phyloP scores from a whole-genome alignment of 2,888 invertebrate species.

The Fragum sueziense region DNA sequence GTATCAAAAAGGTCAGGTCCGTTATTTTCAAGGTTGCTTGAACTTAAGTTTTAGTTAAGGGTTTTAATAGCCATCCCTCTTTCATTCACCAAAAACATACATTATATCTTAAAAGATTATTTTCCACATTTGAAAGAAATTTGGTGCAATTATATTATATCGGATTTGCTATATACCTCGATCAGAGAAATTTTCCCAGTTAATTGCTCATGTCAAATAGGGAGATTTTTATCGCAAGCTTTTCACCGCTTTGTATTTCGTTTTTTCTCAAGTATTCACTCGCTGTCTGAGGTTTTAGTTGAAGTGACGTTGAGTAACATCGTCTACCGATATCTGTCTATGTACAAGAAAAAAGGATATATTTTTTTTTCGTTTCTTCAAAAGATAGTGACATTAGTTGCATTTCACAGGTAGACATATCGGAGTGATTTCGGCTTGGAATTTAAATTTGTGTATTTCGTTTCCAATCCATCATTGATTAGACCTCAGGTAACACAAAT shows the following conservation, averaged over 20 bases:
- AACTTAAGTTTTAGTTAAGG: background rate
- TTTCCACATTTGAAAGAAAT: conserved; percentile 52
- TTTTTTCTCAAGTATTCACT: conserved; percentile 14
- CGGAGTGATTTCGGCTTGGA: background rate
- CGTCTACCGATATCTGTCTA: background rate
- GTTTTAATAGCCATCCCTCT: background rate
- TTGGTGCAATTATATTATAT: conserved; percentile 60
- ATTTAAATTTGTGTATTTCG: conserved; percentile 6
- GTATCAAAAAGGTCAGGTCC: too few species aligned
- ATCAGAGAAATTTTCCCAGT: conserved; percentile 58
- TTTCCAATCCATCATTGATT: conserved; percentile 15
- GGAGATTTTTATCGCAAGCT: conserved; percentile 44
- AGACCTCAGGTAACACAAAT: conserved; percentile 53
- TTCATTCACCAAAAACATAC: conserved; percentile 19
- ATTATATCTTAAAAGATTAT: conserved; percentile 44
- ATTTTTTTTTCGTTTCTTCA: too few species aligned
- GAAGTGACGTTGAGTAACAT: background rate
- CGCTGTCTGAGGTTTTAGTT: background rate
- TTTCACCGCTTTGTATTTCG: conserved; percentile 36
- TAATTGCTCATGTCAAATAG: conserved; percentile 63
- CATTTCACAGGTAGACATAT: background rate
- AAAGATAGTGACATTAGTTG: background rate
- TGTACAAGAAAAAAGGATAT: background rate
- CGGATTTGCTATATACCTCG: conserved; percentile 50
- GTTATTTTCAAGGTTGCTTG: too few species aligned